A percentile compares a stretch with the other conserved stretches of the same genome.
Evolutionary conservation across 37 sponge, comb jelly and placozoan genomes (phyloP).

Genomic region (Theonella swinhoei): DNA sequence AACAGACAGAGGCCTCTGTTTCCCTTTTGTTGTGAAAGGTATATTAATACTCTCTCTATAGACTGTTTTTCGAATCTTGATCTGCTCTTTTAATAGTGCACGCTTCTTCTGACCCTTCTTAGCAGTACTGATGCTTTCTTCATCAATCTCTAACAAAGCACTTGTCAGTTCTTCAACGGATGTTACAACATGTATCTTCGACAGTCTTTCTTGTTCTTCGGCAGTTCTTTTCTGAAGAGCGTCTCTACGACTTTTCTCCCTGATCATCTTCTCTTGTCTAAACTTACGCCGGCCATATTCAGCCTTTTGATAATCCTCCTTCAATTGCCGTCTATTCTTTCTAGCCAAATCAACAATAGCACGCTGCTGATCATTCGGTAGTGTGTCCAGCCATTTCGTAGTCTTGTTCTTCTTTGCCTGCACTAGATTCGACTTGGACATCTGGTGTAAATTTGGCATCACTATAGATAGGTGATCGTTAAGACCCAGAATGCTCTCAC

Average conservation of each 20-base stretch:
- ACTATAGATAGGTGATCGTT: slow-evolving; percentile 27
- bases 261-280: neutral
- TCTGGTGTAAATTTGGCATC: slow-evolving; percentile 31
- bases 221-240: neutral
- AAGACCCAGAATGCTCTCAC: slow-evolving; percentile 47
- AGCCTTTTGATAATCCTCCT: neutral
- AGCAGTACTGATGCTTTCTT: neutral
- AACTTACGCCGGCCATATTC: neutral
- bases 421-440: slow-evolving; percentile 12
- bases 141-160: neutral
- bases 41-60: no score
- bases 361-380: neutral
- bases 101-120: neutral
- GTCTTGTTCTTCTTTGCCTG: slow-evolving; percentile 52
- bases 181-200: neutral
- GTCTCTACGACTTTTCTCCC: neutral
- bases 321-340: neutral
- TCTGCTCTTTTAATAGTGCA: neutral
- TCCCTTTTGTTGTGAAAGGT: neutral
- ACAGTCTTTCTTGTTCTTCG: neutral
- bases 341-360: neutral
- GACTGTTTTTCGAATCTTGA: neutral
- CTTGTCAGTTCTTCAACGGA: neutral
- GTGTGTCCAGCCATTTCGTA: slow-evolving; percentile 7
- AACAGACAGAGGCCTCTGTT: neutral